Base-by-base conservation (phyloP, 1,140 invertebrate species). In the Kradibia gibbosae region DNA sequence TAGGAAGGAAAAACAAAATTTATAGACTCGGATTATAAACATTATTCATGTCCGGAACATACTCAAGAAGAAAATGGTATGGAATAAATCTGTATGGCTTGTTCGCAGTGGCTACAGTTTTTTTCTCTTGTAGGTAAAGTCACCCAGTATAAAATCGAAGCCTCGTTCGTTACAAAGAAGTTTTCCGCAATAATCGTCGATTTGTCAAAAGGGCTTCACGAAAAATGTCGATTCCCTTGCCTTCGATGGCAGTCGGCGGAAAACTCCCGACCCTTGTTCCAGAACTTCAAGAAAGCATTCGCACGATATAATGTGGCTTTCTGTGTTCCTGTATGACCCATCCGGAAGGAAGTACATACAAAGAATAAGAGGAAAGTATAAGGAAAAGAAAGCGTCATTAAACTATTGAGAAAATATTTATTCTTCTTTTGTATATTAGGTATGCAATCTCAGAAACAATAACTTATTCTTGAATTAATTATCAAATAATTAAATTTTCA, bases 161-260 rank as follows among this genome's bases (percentile, higher is more conserved):
- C 50, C 22, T 39, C 20, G 39, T 84, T 82, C 85, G 81, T 85
- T 72, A 88, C 88, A 90, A 90, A 88, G 81, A 86, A 87, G 85
- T 89, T 88, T 87, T 85, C 86, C 87, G 86, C 53, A 65, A 88
- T 88, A 90, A 90, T 86, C 86, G 86, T 83, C 89, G 89, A 91
- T 91, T 91, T 90, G 89, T 91, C 89, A 90, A 87, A 86, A 88
- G 88, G 88, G 85, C 86, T 90, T 88, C 86, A 82, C 57, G 57
- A 80, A 75, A 81, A 89, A 88, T 88, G 84, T 85, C 86, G 31
- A 72, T 42, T 28, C 42, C 50, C 62, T 77, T 88, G n/a, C n/a
- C n/a, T 86, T 87, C 88, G 88, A 88, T 88, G 85, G 87, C 88
- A 90, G 90, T 87, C 88, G 88, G 86, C 88, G 87, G 87, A 89